Conservation (phyloP, 1,140 invertebrate genomes). For the Drosophila quadrilineata region DNA sequence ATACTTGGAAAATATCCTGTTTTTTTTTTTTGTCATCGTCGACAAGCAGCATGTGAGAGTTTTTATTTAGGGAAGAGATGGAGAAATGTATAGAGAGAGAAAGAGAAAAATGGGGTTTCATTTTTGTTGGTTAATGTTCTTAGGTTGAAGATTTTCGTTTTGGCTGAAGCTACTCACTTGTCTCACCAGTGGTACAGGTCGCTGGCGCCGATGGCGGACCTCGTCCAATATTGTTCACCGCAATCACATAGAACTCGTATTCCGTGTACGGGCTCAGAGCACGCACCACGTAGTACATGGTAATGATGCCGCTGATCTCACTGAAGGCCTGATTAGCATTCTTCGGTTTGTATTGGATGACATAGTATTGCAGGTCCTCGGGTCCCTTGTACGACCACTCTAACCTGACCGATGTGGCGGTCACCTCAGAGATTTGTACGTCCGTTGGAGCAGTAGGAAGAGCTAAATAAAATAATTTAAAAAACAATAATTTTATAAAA, state of each 20-base stretch:
- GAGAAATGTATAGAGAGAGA: slow-evolving; percentile 25
- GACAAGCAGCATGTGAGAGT: slow-evolving; percentile 17
- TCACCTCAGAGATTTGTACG: slow-evolving; percentile 94
- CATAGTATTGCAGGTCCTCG: slow-evolving; percentile 95
- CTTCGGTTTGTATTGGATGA: slow-evolving; percentile 97
- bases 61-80: too few relatives aligned
- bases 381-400: slow-evolving; percentile 94
- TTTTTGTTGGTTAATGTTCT: neutral
- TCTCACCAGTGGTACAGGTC: slow-evolving; percentile 96
- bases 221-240: slow-evolving; percentile 95
- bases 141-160: neutral
- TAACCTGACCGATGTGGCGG: slow-evolving; percentile 93
- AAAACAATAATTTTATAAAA: neutral
- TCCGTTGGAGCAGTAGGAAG: slow-evolving; percentile 93
- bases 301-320: slow-evolving; percentile 95
- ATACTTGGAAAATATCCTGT: slow-evolving; percentile 23
- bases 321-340: slow-evolving; percentile 90
- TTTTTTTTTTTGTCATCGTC: neutral
- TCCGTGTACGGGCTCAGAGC: slow-evolving; percentile 96
- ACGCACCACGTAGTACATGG: slow-evolving; percentile 94
- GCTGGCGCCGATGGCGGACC: slow-evolving; percentile 92
- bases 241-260: slow-evolving; percentile 98
- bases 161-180: slow-evolving; percentile 87
- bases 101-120: slow-evolving; percentile 13
- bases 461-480: slow-evolving; percentile 68